Evolutionary conservation across 2,113 vertebrate species (phyloP), one percentile per base, ranked within the genome.

Genomic region (Sakesphorus luctuosus): DNA sequence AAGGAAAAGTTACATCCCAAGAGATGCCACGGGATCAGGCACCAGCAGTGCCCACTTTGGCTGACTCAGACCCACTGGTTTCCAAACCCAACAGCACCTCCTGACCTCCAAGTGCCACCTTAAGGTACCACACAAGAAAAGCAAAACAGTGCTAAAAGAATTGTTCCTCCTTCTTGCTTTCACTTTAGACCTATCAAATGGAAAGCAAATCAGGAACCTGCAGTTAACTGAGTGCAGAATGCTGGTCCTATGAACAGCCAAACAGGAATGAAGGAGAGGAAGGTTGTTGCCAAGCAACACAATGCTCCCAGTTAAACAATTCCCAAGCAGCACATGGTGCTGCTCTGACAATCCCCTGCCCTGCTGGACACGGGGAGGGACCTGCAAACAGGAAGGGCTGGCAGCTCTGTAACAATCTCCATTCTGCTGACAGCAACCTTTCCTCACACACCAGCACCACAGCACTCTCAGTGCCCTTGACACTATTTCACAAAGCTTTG

Each of bases 261-360:
- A 88, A 20, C 18, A 47, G 18, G 79, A 43, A 76, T 61, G 56
- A 83, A 94, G 55, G 40, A 53, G 72, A 82, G 77, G 59, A 80
- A 55, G 67, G 81, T 50, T 75, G 90, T 94, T 77, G 81, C 90
- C 67, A 77, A 95, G 58, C 62, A 94, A 96, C 79, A 12, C 7
- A 33, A 78, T 43, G 84, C 38, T 92, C 49, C 3, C 0, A 65
- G 85, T 61, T 71, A 49, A 81, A 66, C 71, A 86, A 56, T 63
- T 90, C 84, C 40, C 10, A 1, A 90, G 52, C 65, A 95, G 50
- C 31, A 59, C 50, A 40, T 0, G 3, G 74, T 55, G 49, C 74
- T 66, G 67, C 77, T 73, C 56, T 62, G 89, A 71, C n/a, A 52
- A 35, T 69, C 72, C 11, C 25, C 49, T 49, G 77, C 44, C 47